Conservation (phyloP, 1,140 invertebrate genomes). For the Brachionus plicatilis region DNA sequence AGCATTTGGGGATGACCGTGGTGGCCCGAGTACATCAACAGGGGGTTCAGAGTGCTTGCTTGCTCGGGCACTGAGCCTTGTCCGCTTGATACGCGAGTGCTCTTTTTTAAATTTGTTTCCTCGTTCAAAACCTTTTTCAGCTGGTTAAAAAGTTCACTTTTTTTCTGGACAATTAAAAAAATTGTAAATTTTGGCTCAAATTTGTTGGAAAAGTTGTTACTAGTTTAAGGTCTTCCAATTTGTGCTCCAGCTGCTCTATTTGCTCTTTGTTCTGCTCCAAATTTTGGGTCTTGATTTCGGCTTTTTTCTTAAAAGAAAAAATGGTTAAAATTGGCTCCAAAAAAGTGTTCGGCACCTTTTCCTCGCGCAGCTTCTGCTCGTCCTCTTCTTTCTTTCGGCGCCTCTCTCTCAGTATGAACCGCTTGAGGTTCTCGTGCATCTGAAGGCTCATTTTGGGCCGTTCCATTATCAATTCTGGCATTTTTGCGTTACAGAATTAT, state of each 20-base stretch:
- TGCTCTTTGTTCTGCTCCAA: conserved; percentile 24
- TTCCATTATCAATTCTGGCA: conserved; percentile 39
- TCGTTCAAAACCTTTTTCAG: conserved; percentile 38
- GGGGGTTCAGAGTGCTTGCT: not conserved
- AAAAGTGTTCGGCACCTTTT: not conserved
- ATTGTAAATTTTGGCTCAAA: not conserved
- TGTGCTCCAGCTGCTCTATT: not conserved
- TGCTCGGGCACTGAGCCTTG: not conserved
- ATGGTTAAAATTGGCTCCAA: not conserved
- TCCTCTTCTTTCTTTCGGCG: conserved; percentile 29
- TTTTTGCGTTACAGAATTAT: not conserved
- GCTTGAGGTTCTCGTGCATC: conserved; percentile 22
- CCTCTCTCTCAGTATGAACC: conserved; percentile 18
- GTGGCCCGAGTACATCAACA: conserved; percentile 11
- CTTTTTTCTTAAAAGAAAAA: conserved; percentile 22
- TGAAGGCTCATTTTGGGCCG: conserved; percentile 32
- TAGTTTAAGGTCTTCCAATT: conserved; percentile 5
- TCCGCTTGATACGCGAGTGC: not conserved
- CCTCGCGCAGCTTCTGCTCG: conserved; percentile 21
- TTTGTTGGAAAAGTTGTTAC: not conserved
- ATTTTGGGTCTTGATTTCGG: conserved; percentile 28
- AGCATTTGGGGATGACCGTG: conserved; percentile 6
- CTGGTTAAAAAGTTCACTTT: conserved; percentile 23
- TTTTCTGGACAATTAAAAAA: not conserved
- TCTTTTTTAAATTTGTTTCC: conserved; percentile 33